Conservation (phyloP, 2,888 invertebrate genomes). For the Melieria crassipennis region DNA sequence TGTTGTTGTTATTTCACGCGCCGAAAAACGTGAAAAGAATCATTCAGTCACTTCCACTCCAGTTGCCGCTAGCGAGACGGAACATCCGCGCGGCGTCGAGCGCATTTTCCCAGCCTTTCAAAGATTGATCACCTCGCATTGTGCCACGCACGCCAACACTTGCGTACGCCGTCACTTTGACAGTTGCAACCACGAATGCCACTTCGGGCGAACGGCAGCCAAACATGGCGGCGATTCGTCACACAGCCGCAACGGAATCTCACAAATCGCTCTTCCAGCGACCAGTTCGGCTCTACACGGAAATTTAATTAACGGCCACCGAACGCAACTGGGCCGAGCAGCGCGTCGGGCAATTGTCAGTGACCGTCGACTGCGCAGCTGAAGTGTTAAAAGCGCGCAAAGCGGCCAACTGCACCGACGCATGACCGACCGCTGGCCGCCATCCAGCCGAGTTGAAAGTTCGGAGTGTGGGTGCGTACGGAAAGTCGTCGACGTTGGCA, state of each 20-base stretch:
- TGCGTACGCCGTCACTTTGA: neutral
- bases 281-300: neutral
- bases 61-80: no score
- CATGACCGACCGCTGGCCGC: slow-evolving; percentile 40
- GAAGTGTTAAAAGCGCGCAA: slow-evolving; percentile 43
- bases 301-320: neutral
- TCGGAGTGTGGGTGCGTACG: neutral
- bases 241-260: neutral
- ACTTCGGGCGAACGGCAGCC: neutral
- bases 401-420: slow-evolving; percentile 39
- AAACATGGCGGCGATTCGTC: neutral
- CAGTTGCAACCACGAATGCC: neutral
- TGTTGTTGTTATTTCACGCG: no score
- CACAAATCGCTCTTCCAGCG: neutral
- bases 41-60: no score
- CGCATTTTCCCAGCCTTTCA: slow-evolving; percentile 4
- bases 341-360: neutral
- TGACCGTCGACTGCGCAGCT: neutral
- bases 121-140: slow-evolving; percentile 14
- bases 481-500: neutral
- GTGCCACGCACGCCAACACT: slow-evolving; percentile 14
- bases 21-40: no score
- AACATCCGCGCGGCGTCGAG: neutral
- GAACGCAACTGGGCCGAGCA: neutral
- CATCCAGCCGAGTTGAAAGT: no score